Evolutionary conservation across 2,113 vertebrate species (phyloP).

Genomic region (Aegotheles bennettii): DNA sequence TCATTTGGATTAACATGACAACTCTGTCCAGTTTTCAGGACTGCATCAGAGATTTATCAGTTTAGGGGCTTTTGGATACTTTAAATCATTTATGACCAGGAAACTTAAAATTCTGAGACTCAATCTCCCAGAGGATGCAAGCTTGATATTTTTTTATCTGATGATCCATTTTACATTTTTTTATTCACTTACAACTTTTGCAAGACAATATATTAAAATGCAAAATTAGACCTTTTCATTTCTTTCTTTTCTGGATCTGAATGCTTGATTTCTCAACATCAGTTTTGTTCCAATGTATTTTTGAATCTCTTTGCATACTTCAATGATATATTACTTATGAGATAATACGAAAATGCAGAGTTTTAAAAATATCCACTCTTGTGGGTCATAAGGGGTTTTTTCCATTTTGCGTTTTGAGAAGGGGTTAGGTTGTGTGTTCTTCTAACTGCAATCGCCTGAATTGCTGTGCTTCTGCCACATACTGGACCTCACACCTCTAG

Average conservation of each 20-base stretch:
- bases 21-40: neutral
- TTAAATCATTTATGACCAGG: neutral
- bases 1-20: neutral
- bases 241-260: neutral
- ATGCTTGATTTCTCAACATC: neutral
- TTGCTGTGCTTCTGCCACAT: conserved; percentile 4
- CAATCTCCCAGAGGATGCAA: neutral
- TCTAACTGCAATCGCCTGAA: neutral
- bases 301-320: conserved; percentile 1
- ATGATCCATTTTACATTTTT: neutral
- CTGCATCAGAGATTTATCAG: neutral
- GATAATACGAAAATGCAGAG: neutral
- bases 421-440: neutral
- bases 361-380: neutral
- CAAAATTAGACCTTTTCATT: neutral
- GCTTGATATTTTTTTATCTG: neutral
- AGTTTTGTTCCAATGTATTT: conserved; percentile 23
- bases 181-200: neutral
- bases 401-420: neutral
- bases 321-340: conserved; percentile 3
- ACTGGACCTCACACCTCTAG: conserved; percentile 26
- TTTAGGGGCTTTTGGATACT: neutral
- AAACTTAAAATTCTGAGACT: neutral
- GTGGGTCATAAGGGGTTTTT: neutral
- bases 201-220: neutral